Base-by-base conservation (phyloP, 2,797 vertebrate genomes). In the Acanthiza pusilla region DNA sequence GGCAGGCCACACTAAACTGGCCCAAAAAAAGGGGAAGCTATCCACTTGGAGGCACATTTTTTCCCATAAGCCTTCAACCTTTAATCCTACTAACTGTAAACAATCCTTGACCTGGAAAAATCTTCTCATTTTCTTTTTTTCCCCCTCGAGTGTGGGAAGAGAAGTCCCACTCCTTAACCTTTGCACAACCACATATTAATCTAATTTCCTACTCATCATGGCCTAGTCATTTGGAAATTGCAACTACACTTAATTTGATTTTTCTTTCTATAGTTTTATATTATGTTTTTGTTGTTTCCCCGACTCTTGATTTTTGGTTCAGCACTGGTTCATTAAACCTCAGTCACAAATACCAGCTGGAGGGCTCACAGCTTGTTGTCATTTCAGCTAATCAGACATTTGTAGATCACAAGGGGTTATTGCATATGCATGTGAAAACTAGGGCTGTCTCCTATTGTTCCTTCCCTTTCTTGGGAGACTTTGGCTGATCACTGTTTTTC, bases 121-220 rank as follows among this genome's bases (percentile, higher is more conserved):
- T 73, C 43, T 89, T 91, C 67, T 36, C 5, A n/a, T 68, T 89
- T 93, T 84, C 20, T 45, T 68, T 76, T 78, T 65, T 88, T 65
- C 26, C 43, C 15, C 66, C 63, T 82, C 48, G 84, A 96, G 89
- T 96, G 87, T 96, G 95, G 93, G 95, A 97, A 97, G 85, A 96
- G 74, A 89, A 94, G 71, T 79, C 65, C 16, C 5, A 61, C 50
- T 93, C 40, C 66, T 88, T 96, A 88, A 91, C 93, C 89, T 89
- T 79, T 87, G 81, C 57, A 72, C 73, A 82, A 9, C 42, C 38
- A 45, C 65, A 71, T 36, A 92, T 92, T 97, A 96, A 95, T 97
- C 74, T 94, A 22, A 95, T 96, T 96, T 94, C 80, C 65, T 85
- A 53, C 51, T 93, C 74, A 53, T 80, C 45, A 2, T 45, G 62